Base-by-base conservation (phyloP, 2,888 invertebrate species). In the Aspidiotus rigidus region DNA sequence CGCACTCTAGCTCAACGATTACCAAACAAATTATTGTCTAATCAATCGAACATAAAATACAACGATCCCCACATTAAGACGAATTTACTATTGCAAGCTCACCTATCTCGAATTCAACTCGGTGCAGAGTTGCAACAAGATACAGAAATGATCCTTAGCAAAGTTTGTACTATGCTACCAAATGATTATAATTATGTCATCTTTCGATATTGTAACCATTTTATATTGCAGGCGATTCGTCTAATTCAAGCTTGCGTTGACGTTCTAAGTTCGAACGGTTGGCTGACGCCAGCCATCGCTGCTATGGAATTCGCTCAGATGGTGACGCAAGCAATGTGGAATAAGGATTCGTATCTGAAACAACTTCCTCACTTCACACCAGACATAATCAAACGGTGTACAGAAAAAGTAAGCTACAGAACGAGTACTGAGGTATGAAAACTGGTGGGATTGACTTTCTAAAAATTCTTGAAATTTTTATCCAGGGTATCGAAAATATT, bases 301-400 rank as follows among this genome's bases (percentile, higher is more conserved):
- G 97, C 98, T 75, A 99, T 99, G 99, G 99, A 99, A 80, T 82
- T 99, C 75, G 95, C 98, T 0, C 99, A 99, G 81, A 99, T 99
- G 98, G 92, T 94, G 2, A 99, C 99, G 0, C 99, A 99, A 80
- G 98, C 98, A 10, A 96, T 99, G 96, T 99, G 98, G 96, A 93
- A 91, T 76, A 97, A 96, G 79, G 99, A 99, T 80, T 93, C 95
- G 0, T 96, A 97, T 77, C 83, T 99, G 72, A 89, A 96, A 72
- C 99, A 99, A 77, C 80, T 99, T 77, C 99, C 99, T 2, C 97
- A 99, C 80, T 98, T 98, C 79, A 88, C 85, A 5, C 77, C 83
- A 0, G 97, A 95, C 0, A 86, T 93, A 69, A 88, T 98, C 73
- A 91, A 93, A 76, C 82, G 94, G 7, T 96, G 96, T 77, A 84